Base-by-base conservation (phyloP, 2,113 vertebrate species). In the Rhagologus leucostigma region DNA sequence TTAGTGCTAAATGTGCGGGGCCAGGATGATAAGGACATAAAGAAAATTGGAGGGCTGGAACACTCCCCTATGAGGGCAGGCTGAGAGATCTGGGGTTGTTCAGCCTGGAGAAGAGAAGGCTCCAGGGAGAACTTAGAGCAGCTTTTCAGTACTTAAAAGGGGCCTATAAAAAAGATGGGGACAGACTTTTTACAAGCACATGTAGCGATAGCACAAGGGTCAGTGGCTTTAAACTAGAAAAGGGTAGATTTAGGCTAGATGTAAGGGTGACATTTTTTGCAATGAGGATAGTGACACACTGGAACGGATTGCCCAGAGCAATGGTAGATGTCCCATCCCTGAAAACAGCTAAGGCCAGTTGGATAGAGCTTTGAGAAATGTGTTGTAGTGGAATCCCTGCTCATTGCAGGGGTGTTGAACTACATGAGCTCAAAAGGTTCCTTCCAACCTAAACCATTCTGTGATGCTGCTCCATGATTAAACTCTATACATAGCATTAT, bases 201-300 rank as follows among this genome's bases (percentile, higher is more conserved):
- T 35, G n/a, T 32, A 55, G 63, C 1, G 0, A 41, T 2, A 62
- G 21, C 14, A 68, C 7, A 21, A 76, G 26, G 6, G 4, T n/a
- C 32, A 47, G n/a, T 22, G 7, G 12, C 52, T 71, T 64, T 24
- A 24, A 39, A 52, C 52, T 19, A 22, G 17, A 30, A 74, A 42
- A 63, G 27, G 7, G 22, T 27, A 55, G 30, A 76, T 83, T 62
- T 15, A 75, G 62, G 35, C 10, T 7, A 46, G 33, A 55, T 62
- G 12, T 39, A 69, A 62, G 55, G 46, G n/a, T 19, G 8, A 29
- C 41, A 35, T 47, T 62, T 50, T 76, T 55, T 21, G 26, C 2
- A 3, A 5, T 23, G 22, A 76, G 41, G 6, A 22, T 27, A 27
- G 27, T 27, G 21, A 76, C 1, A 8, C 30, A 41, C 11, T 11